A percentile compares a stretch with the other conserved stretches of the same genome.
These are phyloP conservation scores for Stenurella melanura DNA, from an alignment of 2,888 invertebrate genomes.

Conservation along the genomic window DNA sequence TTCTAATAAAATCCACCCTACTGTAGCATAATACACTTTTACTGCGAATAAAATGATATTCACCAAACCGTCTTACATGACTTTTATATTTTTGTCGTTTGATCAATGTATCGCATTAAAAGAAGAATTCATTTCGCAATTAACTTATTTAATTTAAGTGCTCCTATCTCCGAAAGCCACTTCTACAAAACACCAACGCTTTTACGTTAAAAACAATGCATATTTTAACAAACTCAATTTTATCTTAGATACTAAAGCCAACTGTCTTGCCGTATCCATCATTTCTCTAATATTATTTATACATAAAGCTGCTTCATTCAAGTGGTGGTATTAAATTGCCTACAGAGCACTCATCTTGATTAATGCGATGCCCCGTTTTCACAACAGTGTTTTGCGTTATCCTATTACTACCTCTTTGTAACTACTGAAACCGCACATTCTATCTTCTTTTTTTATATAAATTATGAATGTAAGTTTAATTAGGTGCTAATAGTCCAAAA, in stretches of 20 bases:
- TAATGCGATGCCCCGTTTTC: conserved; percentile 51
- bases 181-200: neutral
- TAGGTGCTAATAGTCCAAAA: conserved; percentile 9
- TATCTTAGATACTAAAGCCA: conserved; percentile 8
- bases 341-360: conserved; percentile 55
- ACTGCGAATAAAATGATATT: neutral
- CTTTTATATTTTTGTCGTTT: neutral
- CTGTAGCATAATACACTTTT: neutral
- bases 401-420: conserved; percentile 28
- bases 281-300: conserved; percentile 33
- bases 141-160: neutral
- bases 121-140: neutral
- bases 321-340: conserved; percentile 49
- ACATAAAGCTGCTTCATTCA: conserved; percentile 20
- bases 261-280: conserved; percentile 19
- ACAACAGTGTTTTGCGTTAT: conserved; percentile 27
- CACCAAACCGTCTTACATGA: neutral
- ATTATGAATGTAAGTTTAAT: conserved; percentile 16
- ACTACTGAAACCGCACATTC: conserved; percentile 7
- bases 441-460: conserved; percentile 9
- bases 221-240: conserved; percentile 15
- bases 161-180: neutral
- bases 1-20: no score
- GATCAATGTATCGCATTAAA: neutral
- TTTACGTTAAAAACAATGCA: conserved; percentile 7